Percentiles rank a stretch among this genome's conserved stretches.
Evolutionary conservation across 2,113 vertebrate species (phyloP).

Genomic region (Esox niger): DNA sequence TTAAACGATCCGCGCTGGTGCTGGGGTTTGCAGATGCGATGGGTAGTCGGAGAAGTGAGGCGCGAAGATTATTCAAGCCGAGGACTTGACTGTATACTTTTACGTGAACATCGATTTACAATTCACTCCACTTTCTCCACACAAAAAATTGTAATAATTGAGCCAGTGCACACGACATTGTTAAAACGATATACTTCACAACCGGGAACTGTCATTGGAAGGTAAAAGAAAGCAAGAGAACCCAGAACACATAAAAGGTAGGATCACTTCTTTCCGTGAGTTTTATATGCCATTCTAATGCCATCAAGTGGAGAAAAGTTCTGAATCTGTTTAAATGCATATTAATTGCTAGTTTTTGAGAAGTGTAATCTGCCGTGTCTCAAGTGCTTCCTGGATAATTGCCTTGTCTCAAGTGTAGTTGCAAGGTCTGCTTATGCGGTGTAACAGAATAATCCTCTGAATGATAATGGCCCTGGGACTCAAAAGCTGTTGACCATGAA

Average conservation of each 20-base stretch:
- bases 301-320: neutral
- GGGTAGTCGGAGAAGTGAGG: neutral
- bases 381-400: neutral
- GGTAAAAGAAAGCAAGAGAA: neutral
- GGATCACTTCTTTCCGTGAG: neutral
- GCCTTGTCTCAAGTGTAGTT: neutral
- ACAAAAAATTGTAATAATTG: neutral
- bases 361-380: neutral
- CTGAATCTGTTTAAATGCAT: neutral
- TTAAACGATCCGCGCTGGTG: conserved; percentile 28
- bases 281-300: too few species aligned
- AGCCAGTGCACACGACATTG: neutral
- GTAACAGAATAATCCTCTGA: too few species aligned
- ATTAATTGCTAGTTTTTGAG: neutral
- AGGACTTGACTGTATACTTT: neutral
- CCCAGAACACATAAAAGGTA: neutral
- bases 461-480: too few species aligned
- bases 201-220: neutral
- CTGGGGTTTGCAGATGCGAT: neutral
- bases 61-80: neutral
- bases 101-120: neutral
- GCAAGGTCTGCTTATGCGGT: too few species aligned
- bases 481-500: too few species aligned
- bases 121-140: neutral
- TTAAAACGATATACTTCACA: neutral